phyloP scores from a whole-genome alignment of 2,888 invertebrate species.

The Leucania comma region DNA sequence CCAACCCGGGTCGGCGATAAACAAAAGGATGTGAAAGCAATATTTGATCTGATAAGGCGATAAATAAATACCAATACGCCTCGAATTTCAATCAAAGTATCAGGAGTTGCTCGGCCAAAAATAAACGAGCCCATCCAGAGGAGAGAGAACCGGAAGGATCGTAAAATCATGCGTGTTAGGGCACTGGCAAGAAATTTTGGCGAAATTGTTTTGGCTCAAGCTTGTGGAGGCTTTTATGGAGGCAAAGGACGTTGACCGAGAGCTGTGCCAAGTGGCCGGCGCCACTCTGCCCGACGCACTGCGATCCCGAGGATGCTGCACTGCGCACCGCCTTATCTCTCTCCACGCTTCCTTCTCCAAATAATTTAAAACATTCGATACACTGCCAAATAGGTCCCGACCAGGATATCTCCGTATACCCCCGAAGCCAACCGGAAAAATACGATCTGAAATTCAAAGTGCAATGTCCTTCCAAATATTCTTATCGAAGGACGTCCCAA shows the following conservation, averaged over 20 bases:
- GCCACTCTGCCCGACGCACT: constrained; percentile 87
- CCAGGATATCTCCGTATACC: constrained; percentile 51
- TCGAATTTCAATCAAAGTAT: constrained; percentile 83
- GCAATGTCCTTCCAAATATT: constrained; percentile 66
- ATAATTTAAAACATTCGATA: constrained; percentile 83
- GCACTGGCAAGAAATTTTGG: constrained; percentile 87
- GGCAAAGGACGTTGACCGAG: constrained; percentile 87
- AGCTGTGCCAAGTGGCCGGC: constrained; percentile 88
- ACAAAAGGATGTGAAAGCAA: constrained; percentile 71
- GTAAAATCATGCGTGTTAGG: constrained; percentile 88
- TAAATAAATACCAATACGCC: constrained; percentile 78
- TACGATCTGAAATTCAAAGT: constrained; percentile 57
- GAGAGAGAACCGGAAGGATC: constrained; percentile 78
- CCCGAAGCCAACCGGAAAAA: constrained; percentile 58
- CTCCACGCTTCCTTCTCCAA: constrained; percentile 76
- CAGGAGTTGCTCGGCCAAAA: constrained; percentile 73
- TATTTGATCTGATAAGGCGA: constrained; percentile 80
- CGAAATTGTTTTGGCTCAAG: constrained; percentile 89
- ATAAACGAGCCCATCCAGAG: constrained; percentile 77
- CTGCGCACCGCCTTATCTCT: constrained; percentile 84
- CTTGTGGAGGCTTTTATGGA: constrained; percentile 87
- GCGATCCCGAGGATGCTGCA: constrained; percentile 85
- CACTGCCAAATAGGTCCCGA: constrained; percentile 82
- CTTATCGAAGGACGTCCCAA: constrained; percentile 73
- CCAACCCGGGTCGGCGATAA: constrained; percentile 68